phyloP scores from a whole-genome alignment of 1,140 invertebrate species.

The Pogonomyrmex barbatus region DNA sequence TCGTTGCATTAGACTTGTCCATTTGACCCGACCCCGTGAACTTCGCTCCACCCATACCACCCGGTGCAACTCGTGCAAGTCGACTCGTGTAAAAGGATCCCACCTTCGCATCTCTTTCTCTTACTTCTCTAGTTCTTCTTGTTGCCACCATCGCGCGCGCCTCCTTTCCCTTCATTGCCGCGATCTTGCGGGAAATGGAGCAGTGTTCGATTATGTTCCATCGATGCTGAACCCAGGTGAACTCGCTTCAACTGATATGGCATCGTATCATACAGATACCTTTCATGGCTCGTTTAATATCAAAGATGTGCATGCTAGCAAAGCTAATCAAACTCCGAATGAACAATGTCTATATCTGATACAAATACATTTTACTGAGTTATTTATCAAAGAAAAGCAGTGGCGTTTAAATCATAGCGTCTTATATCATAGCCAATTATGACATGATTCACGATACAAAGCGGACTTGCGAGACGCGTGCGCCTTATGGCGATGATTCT shows the following conservation, averaged over 20 bases:
- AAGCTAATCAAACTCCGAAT: conserved; percentile 55
- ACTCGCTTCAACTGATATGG: conserved; percentile 53
- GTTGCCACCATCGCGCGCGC: conserved; percentile 61
- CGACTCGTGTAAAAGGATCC: conserved; percentile 79
- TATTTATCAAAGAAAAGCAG: conserved; percentile 19
- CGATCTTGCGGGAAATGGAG: conserved; percentile 81
- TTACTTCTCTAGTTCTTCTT: conserved; percentile 53
- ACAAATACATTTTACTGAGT: conserved; percentile 4
- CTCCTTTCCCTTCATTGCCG: conserved; percentile 68
- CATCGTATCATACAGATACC: conserved; percentile 66
- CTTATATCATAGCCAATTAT: conserved; percentile 56
- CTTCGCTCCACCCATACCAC: conserved; percentile 75
- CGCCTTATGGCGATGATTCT: conserved; percentile 27
- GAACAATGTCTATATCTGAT: conserved; percentile 24
- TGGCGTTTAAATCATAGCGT: conserved; percentile 28
- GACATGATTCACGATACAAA: conserved; percentile 26
- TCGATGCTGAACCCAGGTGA: conserved; percentile 69
- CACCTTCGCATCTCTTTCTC: conserved; percentile 70
- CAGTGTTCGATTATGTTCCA: conserved; percentile 80
- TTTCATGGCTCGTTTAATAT: conserved; percentile 62
- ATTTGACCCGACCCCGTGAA: conserved; percentile 83
- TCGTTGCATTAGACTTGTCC: conserved; percentile 74
- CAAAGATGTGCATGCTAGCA: conserved; percentile 17
- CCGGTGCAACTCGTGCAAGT: conserved; percentile 75
- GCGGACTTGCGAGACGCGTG: conserved; percentile 24